phyloP scores from a whole-genome alignment of 2,797 vertebrate genomes.

The Syngnathus rostellatus region DNA sequence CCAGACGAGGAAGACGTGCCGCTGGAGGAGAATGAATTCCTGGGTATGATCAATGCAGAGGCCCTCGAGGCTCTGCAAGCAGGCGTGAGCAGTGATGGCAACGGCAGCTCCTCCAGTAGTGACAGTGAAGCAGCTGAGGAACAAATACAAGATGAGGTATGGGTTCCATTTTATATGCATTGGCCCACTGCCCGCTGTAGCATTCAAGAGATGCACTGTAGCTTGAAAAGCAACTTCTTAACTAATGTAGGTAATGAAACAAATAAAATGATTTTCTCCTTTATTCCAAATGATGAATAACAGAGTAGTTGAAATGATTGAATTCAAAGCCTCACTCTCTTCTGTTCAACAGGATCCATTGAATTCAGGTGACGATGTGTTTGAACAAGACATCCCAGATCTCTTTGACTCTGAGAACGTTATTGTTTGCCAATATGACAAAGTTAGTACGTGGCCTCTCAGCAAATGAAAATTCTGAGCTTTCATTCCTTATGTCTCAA shows the following conservation, averaged over 20 bases:
- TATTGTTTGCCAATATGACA: constrained; percentile 96
- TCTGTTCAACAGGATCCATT: constrained; percentile 78
- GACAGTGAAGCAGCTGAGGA: constrained; percentile 62
- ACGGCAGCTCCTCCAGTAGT: constrained; percentile 64
- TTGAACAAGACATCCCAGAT: constrained; percentile 90
- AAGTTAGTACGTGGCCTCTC: constrained; percentile 68
- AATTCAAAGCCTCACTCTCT: neutral
- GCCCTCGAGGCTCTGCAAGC: constrained; percentile 78
- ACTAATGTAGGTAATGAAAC: too few relatives aligned
- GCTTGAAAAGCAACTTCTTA: neutral
- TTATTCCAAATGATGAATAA: too few relatives aligned
- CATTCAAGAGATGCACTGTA: neutral
- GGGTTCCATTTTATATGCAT: neutral
- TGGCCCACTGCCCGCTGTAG: neutral
- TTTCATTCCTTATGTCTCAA: neutral
- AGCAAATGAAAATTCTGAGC: neutral
- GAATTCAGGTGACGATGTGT: constrained; percentile 95
- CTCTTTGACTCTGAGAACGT: constrained; percentile 95
- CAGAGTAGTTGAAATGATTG: neutral
- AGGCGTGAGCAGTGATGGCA: constrained; percentile 69
- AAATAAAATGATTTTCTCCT: too few relatives aligned
- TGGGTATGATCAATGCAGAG: constrained; percentile 77
- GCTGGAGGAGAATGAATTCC: constrained; percentile 77
- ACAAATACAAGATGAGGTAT: constrained; percentile 68
- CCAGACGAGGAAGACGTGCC: constrained; percentile 60